Conservation (phyloP, 2,888 invertebrate species). For the Glaucopsyche alexis region DNA sequence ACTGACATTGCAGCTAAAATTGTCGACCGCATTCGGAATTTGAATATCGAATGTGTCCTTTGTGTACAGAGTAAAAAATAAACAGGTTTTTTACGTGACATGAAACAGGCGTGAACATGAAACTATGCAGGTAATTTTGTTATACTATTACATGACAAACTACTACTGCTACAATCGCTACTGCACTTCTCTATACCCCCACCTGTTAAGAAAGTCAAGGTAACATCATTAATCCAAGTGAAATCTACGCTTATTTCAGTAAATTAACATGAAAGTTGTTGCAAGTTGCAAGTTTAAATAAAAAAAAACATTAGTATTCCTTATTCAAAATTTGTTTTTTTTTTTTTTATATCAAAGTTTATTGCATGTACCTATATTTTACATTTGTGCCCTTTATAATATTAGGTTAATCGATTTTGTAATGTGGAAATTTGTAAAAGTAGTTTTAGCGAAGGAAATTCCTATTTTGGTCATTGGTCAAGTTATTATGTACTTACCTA, state of each 20-base stretch:
- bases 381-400: too few relatives aligned
- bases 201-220: not conserved
- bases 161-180: not conserved
- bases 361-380: too few relatives aligned
- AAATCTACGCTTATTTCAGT: not conserved
- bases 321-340: not conserved
- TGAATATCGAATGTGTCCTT: slow-evolving; percentile 25
- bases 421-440: not conserved
- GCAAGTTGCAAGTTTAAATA: not conserved
- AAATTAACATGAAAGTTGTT: slow-evolving; percentile 11
- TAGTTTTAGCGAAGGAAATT: not conserved
- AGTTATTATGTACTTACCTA: not conserved
- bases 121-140: slow-evolving; percentile 19
- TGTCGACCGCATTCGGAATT: slow-evolving; percentile 8
- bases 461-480: not conserved
- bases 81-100: slow-evolving; percentile 14
- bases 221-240: slow-evolving; percentile 9
- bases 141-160: not conserved
- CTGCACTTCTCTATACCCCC: not conserved
- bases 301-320: not conserved
- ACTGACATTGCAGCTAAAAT: slow-evolving; percentile 32
- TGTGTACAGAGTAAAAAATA: slow-evolving; percentile 26
- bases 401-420: not conserved
- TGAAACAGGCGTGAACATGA: slow-evolving; percentile 21
- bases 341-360: not conserved